Base-by-base conservation (phyloP, 2,888 invertebrate species). In the Elgonia sp. region DNA sequence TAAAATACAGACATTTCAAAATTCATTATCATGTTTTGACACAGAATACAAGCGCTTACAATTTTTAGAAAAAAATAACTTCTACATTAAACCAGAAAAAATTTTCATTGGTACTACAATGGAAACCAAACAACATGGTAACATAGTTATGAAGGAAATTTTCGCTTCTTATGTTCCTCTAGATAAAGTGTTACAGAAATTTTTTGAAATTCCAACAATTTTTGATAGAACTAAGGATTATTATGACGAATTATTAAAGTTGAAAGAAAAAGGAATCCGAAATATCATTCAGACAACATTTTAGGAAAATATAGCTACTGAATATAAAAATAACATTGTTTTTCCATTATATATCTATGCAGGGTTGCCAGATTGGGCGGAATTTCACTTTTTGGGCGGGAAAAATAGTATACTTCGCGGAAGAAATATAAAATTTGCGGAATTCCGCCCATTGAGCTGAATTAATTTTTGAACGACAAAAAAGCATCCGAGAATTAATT, bases 361-460 rank as follows among this genome's bases (percentile, higher is more conserved):
- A n/a, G n/a, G n/a, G n/a, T n/a, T n/a, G n/a, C n/a, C n/a, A n/a
- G n/a, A n/a, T n/a, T n/a, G n/a, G n/a, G n/a, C n/a, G n/a, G n/a
- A n/a, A n/a, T n/a, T n/a, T n/a, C n/a, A n/a, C n/a, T n/a, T n/a
- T n/a, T n/a, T n/a, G n/a, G n/a, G n/a, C n/a, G n/a, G n/a, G n/a
- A n/a, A n/a, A n/a, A n/a, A n/a, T n/a, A n/a, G n/a, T n/a, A n/a
- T n/a, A n/a, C n/a, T n/a, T n/a, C n/a, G n/a, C n/a, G n/a, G n/a
- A n/a, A n/a, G n/a, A n/a, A n/a, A n/a, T n/a, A n/a, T n/a, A n/a
- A n/a, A n/a, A n/a, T n/a, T n/a, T n/a, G n/a, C n/a, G n/a, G n/a
- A n/a, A n/a, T n/a, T n/a, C n/a, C 70, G 77, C 70, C 81, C 84
- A 77, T 67, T 81, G 84, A 70, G 62, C 80, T 80, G 80, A 67